phyloP scores from a whole-genome alignment of 2,797 vertebrate species.

The Diplodus sargus region DNA sequence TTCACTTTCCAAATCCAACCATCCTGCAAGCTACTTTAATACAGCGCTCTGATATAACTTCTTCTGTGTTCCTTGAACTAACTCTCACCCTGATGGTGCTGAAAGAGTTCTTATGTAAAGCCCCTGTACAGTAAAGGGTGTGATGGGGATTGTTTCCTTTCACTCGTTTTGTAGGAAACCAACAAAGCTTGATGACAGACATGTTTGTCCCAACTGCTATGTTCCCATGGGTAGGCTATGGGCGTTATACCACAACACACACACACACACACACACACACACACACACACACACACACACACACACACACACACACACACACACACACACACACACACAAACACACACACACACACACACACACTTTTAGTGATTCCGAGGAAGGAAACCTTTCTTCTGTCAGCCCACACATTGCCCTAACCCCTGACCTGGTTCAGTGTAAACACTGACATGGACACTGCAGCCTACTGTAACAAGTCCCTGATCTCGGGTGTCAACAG shows the following conservation, averaged over 20 bases:
- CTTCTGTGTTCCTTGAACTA: not conserved
- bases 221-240: conserved; percentile 83
- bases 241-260: conserved; percentile 66
- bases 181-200: conserved; percentile 74
- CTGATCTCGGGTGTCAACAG: conserved; percentile 28
- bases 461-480: conserved; percentile 12
- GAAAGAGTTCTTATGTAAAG: conserved; percentile 34
- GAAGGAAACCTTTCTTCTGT: conserved; percentile 82
- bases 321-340: conserved; percentile 17
- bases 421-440: conserved; percentile 50
- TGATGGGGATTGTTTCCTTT: conserved; percentile 51
- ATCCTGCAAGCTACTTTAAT: not conserved
- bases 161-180: conserved; percentile 49
- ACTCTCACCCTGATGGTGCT: not conserved
- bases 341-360: conserved; percentile 27
- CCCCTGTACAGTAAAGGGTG: conserved; percentile 29
- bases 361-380: conserved; percentile 67
- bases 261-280: conserved; percentile 1
- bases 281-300: conserved; percentile 30
- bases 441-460: conserved; percentile 61
- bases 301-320: conserved; percentile 30
- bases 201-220: conserved; percentile 62
- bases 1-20: conserved; percentile 41
- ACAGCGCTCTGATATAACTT: not conserved
- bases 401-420: conserved; percentile 51